phyloP scores from a whole-genome alignment of 2,888 invertebrate species.

The Volucella inflata region DNA sequence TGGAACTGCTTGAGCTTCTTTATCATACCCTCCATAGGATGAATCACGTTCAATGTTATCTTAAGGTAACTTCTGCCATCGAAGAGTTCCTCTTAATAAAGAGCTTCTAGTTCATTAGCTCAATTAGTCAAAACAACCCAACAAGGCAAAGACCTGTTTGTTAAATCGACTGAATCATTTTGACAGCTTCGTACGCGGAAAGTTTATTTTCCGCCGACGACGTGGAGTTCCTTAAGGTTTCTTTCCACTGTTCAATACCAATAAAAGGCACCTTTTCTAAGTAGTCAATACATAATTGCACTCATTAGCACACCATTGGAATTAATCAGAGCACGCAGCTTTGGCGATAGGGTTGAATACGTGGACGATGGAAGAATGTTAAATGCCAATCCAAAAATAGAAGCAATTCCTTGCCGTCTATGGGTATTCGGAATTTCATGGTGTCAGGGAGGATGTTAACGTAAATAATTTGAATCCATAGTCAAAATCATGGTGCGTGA shows the following conservation, averaged over 20 bases:
- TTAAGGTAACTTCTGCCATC: neutral
- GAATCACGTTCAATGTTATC: constrained; percentile 32
- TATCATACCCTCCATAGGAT: neutral
- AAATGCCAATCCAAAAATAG: constrained; percentile 18
- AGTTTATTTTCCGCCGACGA: neutral
- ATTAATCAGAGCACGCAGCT: constrained; percentile 16
- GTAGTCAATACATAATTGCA: constrained; percentile 45
- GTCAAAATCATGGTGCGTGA: neutral
- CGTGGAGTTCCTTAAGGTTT: neutral
- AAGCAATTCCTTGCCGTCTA: neutral
- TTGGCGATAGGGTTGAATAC: constrained; percentile 18
- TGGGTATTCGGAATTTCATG: neutral
- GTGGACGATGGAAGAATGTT: constrained; percentile 13
- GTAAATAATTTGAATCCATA: neutral
- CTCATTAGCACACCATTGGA: constrained; percentile 49
- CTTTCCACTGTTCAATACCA: constrained; percentile 1
- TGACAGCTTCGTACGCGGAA: constrained; percentile 10
- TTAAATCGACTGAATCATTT: constrained; percentile 31
- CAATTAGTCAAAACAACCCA: constrained; percentile 42
- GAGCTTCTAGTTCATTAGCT: constrained; percentile 15
- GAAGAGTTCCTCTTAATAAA: neutral
- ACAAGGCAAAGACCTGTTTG: constrained; percentile 18
- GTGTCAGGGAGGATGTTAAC: neutral
- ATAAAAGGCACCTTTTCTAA: neutral
- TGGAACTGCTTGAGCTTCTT: neutral